Evolutionary conservation across 2,888 invertebrate genomes (phyloP), one percentile per base, ranked within the genome.

Genomic region (Venusia cambrica): DNA sequence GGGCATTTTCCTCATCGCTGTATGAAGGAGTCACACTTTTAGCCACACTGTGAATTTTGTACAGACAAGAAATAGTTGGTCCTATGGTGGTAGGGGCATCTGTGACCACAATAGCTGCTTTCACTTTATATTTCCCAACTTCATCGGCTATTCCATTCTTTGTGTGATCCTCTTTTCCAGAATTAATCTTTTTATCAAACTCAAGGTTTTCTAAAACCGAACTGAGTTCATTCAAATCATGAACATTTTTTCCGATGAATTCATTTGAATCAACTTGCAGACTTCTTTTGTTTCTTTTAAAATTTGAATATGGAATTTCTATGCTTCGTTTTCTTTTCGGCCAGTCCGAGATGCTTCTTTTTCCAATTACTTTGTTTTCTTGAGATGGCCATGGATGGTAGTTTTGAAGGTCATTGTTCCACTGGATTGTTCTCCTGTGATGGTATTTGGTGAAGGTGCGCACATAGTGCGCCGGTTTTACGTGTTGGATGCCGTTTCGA

Each of bases 371-470:
- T 42, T 61, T 73, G 10, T 70, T 62, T 6, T 73, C 72, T 5
- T 55, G 54, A 16, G 66, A 38, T 37, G 64, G 63, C 74, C 74
- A 72, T n/a, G n/a, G n/a, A n/a, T n/a, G n/a, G 51, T 70, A 72
- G 36, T 76, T 65, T 37, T 51, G 62, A 1, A 62, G 29, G 35
- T 79, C 78, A 37, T 64, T 66, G 30, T 75, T 75, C 75, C 78
- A 74, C 18, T 78, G 80, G 34, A 72, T 80, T 8, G 80, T 79
- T 37, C 87, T 66, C 50, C 81, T 74, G 35, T 87, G 87, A 17
- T 85, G 87, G 31, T 85, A 83, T 61, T 85, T 87, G 0, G 83
- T 85, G 45, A 85, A 87, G 2, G 84, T 83, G 22, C 87, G 67
- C n/a, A 85, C 83, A 53, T 81, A 87, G 45, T 80, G 75, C 0